Percentiles rank a stretch among this genome's conserved stretches.
phyloP scores from a whole-genome alignment of 2,113 vertebrate species.

The Thymallus thymallus region DNA sequence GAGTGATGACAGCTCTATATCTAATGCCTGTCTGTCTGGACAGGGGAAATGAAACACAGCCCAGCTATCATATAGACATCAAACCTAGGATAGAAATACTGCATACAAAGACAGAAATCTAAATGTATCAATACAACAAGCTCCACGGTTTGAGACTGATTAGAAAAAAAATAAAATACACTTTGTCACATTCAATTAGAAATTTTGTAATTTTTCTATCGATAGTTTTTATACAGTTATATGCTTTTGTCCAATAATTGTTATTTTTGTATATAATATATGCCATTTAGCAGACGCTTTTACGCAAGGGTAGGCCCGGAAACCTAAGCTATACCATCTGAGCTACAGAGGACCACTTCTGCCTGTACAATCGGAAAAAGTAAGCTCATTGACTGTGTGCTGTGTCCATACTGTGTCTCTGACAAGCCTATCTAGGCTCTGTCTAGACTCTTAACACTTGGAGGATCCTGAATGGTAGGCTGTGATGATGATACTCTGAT shows the following conservation, averaged over 20 bases:
- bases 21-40: not conserved
- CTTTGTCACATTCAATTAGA: not conserved
- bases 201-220: not conserved
- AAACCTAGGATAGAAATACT: not conserved
- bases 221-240: too few species aligned
- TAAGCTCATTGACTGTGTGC: too few species aligned
- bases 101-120: not conserved
- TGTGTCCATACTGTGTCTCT: not conserved
- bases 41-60: not conserved
- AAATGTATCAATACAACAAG: not conserved
- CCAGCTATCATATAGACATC: not conserved
- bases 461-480: not conserved
- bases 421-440: not conserved
- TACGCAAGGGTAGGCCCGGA: too few species aligned
- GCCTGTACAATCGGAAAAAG: not conserved
- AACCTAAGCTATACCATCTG: too few species aligned
- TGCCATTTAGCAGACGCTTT: too few species aligned
- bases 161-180: not conserved
- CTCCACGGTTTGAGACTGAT: not conserved
- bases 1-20: not conserved
- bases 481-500: constrained; percentile 16
- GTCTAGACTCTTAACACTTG: not conserved
- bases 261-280: not conserved
- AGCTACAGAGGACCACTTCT: not conserved
- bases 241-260: not conserved